Percentiles rank a stretch among this genome's conserved stretches.
phyloP scores from a whole-genome alignment of 2,113 vertebrate species.

The Taurulus bubalis region DNA sequence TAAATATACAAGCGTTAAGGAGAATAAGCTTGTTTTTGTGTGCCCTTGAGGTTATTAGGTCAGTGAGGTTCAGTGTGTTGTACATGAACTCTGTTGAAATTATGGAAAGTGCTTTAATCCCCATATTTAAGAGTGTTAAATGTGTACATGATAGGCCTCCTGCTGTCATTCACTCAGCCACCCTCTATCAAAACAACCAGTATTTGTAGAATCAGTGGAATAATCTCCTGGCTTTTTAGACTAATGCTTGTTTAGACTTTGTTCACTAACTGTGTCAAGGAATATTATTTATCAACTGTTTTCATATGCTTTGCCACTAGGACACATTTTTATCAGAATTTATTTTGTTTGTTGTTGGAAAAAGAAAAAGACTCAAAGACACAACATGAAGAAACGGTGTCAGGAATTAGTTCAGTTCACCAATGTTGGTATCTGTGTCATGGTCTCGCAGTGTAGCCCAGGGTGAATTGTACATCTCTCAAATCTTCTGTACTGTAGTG shows the following conservation, averaged over 20 bases:
- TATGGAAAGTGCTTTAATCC: constrained; percentile 59
- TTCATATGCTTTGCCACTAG: constrained; percentile 30
- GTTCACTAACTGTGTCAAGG: constrained; percentile 59
- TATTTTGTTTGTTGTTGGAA: constrained; percentile 57
- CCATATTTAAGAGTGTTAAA: constrained; percentile 63
- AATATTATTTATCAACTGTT: constrained; percentile 39
- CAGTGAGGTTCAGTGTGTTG: constrained; percentile 29
- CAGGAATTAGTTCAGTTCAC: constrained; percentile 65
- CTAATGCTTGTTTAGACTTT: constrained; percentile 51
- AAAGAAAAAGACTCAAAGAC: constrained; percentile 54
- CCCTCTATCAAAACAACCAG: constrained; percentile 24
- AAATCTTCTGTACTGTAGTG: constrained; percentile 72
- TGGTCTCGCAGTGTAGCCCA: constrained; percentile 60
- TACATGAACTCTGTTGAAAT: constrained; percentile 42
- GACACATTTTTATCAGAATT: constrained; percentile 54
- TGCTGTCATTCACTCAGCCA: constrained; percentile 43
- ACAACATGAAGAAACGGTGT: constrained; percentile 62
- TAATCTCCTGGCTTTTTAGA: constrained; percentile 49
- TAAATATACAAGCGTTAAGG: constrained; percentile 5
- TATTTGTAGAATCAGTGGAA: constrained; percentile 37
- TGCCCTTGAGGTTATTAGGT: constrained; percentile 44
- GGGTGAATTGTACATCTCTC: constrained; percentile 63
- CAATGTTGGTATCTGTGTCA: constrained; percentile 71
- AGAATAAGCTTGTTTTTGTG: constrained; percentile 18
- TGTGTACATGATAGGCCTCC: constrained; percentile 50